These are phyloP conservation scores for Pionites leucogaster DNA, from an alignment of 2,113 vertebrate species.

Conservation along the genomic window DNA sequence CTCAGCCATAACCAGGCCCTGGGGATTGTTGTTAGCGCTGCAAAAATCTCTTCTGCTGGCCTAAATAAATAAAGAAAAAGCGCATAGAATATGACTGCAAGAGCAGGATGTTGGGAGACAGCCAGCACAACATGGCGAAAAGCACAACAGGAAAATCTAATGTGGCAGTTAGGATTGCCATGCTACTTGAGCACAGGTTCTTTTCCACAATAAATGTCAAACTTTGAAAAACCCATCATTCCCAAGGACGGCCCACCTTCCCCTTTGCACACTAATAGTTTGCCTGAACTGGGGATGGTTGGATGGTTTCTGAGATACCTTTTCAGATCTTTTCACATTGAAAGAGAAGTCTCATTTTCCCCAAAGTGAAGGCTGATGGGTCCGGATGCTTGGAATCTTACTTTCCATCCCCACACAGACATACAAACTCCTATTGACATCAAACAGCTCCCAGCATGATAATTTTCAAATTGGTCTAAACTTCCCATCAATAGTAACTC, in stretches of 20 bases:
- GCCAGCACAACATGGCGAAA: background rate
- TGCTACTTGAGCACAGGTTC: background rate
- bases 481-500: background rate
- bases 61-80: background rate
- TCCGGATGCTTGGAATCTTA: background rate
- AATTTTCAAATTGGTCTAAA: background rate
- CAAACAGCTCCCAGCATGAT: background rate
- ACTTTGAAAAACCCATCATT: background rate
- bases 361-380: accelerated
- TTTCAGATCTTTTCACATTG: background rate
- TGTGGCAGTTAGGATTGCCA: accelerated
- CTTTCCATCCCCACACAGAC: background rate
- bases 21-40: background rate
- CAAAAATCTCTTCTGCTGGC: background rate
- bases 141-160: background rate
- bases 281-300: background rate
- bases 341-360: background rate
- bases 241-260: background rate
- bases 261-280: background rate
- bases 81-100: background rate
- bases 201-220: background rate
- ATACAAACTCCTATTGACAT: background rate
- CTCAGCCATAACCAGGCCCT: background rate
- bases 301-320: background rate
- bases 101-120: background rate